Conservation (phyloP, 2,113 vertebrate genomes). For the Polypterus bichir region DNA sequence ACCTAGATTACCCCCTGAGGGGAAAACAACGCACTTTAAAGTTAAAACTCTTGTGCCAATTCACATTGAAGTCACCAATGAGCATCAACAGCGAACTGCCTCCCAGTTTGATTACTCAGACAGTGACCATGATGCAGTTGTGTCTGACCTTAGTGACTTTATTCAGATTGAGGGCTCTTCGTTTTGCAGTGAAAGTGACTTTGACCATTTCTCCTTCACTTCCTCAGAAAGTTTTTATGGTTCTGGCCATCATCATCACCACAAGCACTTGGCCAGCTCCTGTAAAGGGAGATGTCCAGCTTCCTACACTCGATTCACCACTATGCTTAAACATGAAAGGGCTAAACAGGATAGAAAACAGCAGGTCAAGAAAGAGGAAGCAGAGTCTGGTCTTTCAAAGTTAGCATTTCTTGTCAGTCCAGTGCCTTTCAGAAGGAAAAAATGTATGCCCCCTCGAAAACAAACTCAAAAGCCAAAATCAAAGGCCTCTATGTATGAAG, state of each 20-base stretch:
- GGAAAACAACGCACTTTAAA: conserved; percentile 40
- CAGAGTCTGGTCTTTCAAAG: conserved; percentile 81
- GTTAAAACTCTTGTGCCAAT: conserved; percentile 61
- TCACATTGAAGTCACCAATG: conserved; percentile 64
- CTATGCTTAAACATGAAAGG: conserved; percentile 85
- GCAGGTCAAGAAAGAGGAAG: conserved; percentile 53
- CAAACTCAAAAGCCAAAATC: conserved; percentile 62
- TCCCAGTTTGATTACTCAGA: conserved; percentile 67
- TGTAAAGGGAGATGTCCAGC: conserved; percentile 92
- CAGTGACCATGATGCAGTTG: conserved; percentile 77
- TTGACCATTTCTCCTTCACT: conserved; percentile 84
- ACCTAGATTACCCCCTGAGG: conserved; percentile 47
- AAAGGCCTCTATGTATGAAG: conserved; percentile 79
- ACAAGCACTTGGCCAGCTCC: conserved; percentile 77
- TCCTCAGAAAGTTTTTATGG: conserved; percentile 86
- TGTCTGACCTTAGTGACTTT: conserved; percentile 83
- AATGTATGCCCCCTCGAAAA: conserved; percentile 61
- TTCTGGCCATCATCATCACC: conserved; percentile 62
- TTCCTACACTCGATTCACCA: conserved; percentile 90
- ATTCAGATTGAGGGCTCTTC: conserved; percentile 87
- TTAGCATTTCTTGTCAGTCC: conserved; percentile 93
- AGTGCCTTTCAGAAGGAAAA: conserved; percentile 97
- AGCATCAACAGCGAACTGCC: conserved; percentile 37
- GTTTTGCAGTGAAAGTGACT: conserved; percentile 91
- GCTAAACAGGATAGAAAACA: conserved; percentile 65